Conservation (phyloP, 2,113 vertebrate species). For the Arenaria interpres region DNA sequence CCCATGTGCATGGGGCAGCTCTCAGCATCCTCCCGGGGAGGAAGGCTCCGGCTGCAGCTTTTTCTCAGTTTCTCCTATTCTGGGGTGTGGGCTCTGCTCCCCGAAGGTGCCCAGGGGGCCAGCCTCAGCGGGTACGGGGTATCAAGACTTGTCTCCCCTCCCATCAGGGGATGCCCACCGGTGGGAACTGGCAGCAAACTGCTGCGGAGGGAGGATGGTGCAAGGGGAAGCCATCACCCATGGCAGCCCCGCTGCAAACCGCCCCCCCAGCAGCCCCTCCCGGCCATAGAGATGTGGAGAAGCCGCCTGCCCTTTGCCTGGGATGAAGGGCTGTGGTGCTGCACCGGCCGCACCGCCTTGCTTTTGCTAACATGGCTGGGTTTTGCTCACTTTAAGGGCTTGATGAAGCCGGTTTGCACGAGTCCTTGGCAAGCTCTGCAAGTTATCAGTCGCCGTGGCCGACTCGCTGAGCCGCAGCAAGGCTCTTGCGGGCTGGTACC, state of each 20-base stretch:
- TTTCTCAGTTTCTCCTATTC: background rate
- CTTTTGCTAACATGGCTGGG: background rate
- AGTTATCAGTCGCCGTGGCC: fast-evolving
- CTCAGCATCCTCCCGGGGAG: background rate
- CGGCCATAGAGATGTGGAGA: background rate
- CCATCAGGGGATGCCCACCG: background rate
- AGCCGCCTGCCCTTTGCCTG: background rate
- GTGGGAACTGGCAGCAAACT: background rate
- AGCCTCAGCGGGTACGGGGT: background rate
- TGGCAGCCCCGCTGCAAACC: background rate
- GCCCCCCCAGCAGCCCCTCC: background rate
- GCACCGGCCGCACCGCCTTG: background rate
- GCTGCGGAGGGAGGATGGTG: background rate
- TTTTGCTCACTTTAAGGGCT: background rate
- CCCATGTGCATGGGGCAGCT: background rate
- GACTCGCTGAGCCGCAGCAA: background rate
- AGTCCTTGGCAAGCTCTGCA: no score
- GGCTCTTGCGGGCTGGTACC: background rate
- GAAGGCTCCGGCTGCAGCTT: background rate
- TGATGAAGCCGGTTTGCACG: fast-evolving
- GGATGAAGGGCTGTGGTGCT: background rate
- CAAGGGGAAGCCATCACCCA: background rate
- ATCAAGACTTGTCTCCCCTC: background rate
- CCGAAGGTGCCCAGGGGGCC: background rate
- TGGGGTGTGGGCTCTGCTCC: background rate